A percentile compares a stretch with the other conserved stretches of the same genome.
Conservation (phyloP, 2,888 invertebrate species). For the Tetropium fuscum region DNA sequence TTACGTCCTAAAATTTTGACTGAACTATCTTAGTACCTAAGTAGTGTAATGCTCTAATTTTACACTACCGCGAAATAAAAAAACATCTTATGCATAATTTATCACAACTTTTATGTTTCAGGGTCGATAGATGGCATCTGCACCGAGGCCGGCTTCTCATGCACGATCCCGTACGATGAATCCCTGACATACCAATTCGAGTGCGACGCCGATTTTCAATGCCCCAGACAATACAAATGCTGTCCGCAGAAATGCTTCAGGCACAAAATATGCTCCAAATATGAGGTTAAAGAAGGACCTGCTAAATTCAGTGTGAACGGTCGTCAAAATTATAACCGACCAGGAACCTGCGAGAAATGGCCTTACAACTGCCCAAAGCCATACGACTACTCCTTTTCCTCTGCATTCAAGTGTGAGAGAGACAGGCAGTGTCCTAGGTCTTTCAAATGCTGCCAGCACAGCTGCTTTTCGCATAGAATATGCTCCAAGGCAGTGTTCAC, state of each 20-base stretch:
- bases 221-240: conserved; percentile 32
- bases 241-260: conserved; percentile 35
- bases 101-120: conserved; percentile 25
- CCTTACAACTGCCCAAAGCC: conserved; percentile 22
- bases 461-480: conserved; percentile 36
- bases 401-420: conserved; percentile 24
- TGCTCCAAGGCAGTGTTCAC: conserved; percentile 26
- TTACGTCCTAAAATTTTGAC: no score
- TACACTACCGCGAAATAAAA: no score
- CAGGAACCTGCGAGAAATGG: conserved; percentile 31
- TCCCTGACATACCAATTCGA: conserved; percentile 33
- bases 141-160: conserved; percentile 27
- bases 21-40: no score
- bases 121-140: conserved; percentile 18
- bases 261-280: conserved; percentile 33
- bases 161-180: conserved; percentile 23
- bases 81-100: conserved; percentile 33
- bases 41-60: no score
- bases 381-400: conserved; percentile 21
- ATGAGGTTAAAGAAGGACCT: neutral
- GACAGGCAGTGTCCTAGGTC: conserved; percentile 33
- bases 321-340: neutral
- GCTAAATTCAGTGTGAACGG: neutral
- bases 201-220: conserved; percentile 31
- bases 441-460: conserved; percentile 34